Conservation (phyloP, 2,113 vertebrate genomes). For the Osmerus mordax region DNA sequence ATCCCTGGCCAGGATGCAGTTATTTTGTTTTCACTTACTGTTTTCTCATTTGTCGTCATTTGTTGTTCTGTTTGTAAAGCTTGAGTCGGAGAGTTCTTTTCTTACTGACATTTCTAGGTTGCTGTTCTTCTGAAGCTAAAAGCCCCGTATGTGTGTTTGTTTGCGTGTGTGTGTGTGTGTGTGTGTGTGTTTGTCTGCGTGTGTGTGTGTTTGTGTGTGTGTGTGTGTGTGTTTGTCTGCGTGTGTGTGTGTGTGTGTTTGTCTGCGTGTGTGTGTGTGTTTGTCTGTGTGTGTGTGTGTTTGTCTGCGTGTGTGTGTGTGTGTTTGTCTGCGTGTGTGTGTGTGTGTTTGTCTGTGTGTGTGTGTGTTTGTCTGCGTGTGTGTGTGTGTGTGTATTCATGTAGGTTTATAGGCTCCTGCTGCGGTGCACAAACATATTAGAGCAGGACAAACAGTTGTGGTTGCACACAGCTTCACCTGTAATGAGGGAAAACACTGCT, state of each 20-base stretch:
- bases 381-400: too few species aligned
- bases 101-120: too few species aligned
- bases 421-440: conserved; percentile 65
- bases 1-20: conserved; percentile 76
- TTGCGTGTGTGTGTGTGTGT: too few species aligned
- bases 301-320: too few species aligned
- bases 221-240: conserved; percentile 65
- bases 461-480: conserved; percentile 65
- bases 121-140: too few species aligned
- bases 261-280: conserved; percentile 22
- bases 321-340: conserved; percentile 51
- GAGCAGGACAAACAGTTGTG: conserved; percentile 64
- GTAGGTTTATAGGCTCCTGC: conserved; percentile 2
- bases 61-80: conserved; percentile 30
- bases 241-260: too few species aligned
- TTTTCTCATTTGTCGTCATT: not conserved
- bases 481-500: conserved; percentile 68
- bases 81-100: conserved; percentile 55
- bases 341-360: conserved; percentile 44
- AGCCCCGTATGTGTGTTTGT: conserved; percentile 30
- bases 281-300: conserved; percentile 28
- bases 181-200: too few species aligned
- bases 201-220: conserved; percentile 15
- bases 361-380: too few species aligned
- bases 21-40: not conserved